Conservation (phyloP, 1,140 invertebrate genomes). For the Pogonognathellus flavescens region DNA sequence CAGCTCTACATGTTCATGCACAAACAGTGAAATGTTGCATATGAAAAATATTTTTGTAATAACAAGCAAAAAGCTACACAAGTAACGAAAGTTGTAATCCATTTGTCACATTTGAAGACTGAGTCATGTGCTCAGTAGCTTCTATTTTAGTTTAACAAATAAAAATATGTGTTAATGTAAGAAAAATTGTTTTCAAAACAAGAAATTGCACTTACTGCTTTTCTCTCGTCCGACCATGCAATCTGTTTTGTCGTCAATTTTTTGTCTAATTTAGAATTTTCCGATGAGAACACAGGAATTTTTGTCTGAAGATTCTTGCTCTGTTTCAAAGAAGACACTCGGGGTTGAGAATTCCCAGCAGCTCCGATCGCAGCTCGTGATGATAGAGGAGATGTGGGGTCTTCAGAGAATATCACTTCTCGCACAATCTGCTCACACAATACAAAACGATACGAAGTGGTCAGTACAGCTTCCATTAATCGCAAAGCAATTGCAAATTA, state of each 20-base stretch:
- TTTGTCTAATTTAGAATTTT: constrained; percentile 43
- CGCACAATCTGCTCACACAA: constrained; percentile 65
- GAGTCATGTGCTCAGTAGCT: too few relatives aligned
- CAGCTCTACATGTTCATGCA: too few relatives aligned
- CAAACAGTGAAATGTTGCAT: too few relatives aligned
- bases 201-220: constrained; percentile 64
- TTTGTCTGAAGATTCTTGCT: constrained; percentile 54
- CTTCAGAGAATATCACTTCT: constrained; percentile 66
- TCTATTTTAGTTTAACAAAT: too few relatives aligned
- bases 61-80: too few relatives aligned
- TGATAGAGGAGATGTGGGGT: constrained; percentile 39
- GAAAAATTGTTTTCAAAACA: neutral
- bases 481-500: constrained; percentile 28
- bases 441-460: constrained; percentile 58
- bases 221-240: constrained; percentile 65
- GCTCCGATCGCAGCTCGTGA: neutral
- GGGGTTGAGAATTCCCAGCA: constrained; percentile 13
- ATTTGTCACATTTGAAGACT: too few relatives aligned
- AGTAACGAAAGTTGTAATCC: too few relatives aligned
- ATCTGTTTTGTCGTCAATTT: constrained; percentile 59
- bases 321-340: constrained; percentile 35
- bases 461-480: constrained; percentile 46
- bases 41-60: too few relatives aligned
- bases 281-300: neutral
- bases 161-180: neutral